Base-by-base conservation (phyloP, 2,888 invertebrate species). In the Drosophila vallismaia region DNA sequence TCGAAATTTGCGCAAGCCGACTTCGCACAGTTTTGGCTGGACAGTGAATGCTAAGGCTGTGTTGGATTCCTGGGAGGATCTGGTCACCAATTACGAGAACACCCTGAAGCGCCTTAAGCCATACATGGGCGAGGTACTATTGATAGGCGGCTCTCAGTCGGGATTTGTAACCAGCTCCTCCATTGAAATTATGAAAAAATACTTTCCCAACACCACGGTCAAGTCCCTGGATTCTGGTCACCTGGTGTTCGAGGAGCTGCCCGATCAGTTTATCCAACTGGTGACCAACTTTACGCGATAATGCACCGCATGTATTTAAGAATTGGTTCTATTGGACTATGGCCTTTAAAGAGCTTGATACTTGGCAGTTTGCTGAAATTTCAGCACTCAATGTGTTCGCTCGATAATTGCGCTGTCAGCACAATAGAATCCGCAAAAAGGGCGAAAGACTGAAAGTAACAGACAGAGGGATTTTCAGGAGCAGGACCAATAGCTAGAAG, bases 401-500 rank as follows among this genome's bases (percentile, higher is more conserved):
- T 6, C 36, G 29, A 63, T 63, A 64, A 63, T 64, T 66, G 51
- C 45, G 45, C 45, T 66, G 67, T 46, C 49, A 64, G 51, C 45
- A 66, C 36, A 36, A 50, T 26, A 19, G 50, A 24, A 29, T 9
- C 54, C 33, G 45, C 60, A 42, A 59, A 14, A n/a, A 38, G 12
- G 29, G 48, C 57, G 24, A 40, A 46, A 24, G 44, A 24, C 19
- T 44, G 36, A 56, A 48, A 45, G 64, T 12, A 57, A 60, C 73
- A 66, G 72, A 63, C 68, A 67, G 40, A 56, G 36, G 51, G 73
- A 85, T 56, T 72, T 58, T 71, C 63, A 69, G 46, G 60, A 40
- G 7, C 26, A 48, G 48, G 29, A 12, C 48, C 28, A 4, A n/a
- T n/a, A 36, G 40, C 44, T 29, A 68, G 19, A 44, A 9, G 24